Percentiles rank a stretch among this genome's conserved stretches.
These are phyloP conservation scores for Poecilia picta DNA, from an alignment of 2,797 vertebrate species.

Conservation along the genomic window DNA sequence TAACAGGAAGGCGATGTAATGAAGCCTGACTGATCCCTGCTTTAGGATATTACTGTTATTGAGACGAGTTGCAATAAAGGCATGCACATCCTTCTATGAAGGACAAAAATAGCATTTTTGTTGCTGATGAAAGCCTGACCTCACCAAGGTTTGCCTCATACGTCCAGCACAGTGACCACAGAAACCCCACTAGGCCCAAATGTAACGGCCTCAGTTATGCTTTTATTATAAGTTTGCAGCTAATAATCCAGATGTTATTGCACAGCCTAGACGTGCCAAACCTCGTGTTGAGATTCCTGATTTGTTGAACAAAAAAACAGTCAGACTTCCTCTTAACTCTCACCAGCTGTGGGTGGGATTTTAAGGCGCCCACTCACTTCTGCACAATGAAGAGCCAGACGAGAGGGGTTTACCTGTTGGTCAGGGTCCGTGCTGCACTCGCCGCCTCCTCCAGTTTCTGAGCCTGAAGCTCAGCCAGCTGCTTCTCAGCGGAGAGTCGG, in stretches of 20 bases:
- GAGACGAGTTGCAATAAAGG: neutral
- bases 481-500: constrained; percentile 78
- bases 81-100: neutral
- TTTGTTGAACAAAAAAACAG: neutral
- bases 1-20: neutral
- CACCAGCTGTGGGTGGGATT: neutral
- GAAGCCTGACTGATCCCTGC: constrained; percentile 3
- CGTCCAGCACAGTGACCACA: neutral
- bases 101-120: neutral
- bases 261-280: neutral
- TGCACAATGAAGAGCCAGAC: constrained; percentile 1
- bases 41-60: neutral
- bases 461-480: constrained; percentile 77
- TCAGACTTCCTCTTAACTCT: constrained; percentile 7
- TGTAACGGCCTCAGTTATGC: neutral
- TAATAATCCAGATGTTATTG: neutral
- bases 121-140: neutral
- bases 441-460: constrained; percentile 83
- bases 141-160: neutral
- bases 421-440: constrained; percentile 69
- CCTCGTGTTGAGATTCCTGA: no score
- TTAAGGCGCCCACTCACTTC: constrained; percentile 4
- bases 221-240: neutral
- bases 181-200: neutral
- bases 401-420: constrained; percentile 73